Evolutionary conservation across 2,888 invertebrate species (phyloP).

Genomic region (Sinhomidia bicolor): DNA sequence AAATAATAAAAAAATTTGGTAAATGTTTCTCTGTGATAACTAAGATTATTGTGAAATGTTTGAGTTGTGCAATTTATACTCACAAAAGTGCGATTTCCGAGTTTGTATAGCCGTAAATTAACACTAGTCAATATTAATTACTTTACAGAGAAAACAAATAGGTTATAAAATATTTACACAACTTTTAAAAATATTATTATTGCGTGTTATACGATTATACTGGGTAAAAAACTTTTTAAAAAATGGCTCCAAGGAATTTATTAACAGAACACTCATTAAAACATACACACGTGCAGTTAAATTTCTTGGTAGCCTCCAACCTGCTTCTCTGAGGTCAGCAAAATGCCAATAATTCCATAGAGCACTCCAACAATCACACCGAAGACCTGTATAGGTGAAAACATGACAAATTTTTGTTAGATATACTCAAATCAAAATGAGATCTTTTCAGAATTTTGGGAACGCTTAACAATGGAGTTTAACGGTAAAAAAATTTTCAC

Average conservation of each 20-base stretch:
- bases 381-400: conserved; percentile 54
- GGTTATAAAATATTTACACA: conserved; percentile 26
- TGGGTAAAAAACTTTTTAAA: conserved; percentile 29
- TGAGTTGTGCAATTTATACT: conserved; percentile 40
- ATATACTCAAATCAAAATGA: not conserved
- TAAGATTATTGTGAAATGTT: conserved; percentile 59
- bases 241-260: not conserved
- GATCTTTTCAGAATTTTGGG: not conserved
- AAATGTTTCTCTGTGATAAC: conserved; percentile 60
- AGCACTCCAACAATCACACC: conserved; percentile 70
- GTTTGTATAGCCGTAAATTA: conserved; percentile 34
- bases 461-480: not conserved
- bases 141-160: not conserved
- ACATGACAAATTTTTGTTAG: conserved; percentile 20
- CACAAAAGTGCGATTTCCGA: conserved; percentile 64
- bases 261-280: not conserved
- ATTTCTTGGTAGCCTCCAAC: conserved; percentile 66
- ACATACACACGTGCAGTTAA: conserved; percentile 17
- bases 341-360: conserved; percentile 71
- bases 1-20: conserved; percentile 19
- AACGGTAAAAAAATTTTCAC: not conserved
- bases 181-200: conserved; percentile 11
- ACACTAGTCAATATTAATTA: not conserved
- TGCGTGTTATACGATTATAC: conserved; percentile 21
- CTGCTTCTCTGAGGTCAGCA: conserved; percentile 63